These are phyloP conservation scores for Mobula birostris DNA, from an alignment of 2,113 vertebrate genomes.

Conservation along the genomic window DNA sequence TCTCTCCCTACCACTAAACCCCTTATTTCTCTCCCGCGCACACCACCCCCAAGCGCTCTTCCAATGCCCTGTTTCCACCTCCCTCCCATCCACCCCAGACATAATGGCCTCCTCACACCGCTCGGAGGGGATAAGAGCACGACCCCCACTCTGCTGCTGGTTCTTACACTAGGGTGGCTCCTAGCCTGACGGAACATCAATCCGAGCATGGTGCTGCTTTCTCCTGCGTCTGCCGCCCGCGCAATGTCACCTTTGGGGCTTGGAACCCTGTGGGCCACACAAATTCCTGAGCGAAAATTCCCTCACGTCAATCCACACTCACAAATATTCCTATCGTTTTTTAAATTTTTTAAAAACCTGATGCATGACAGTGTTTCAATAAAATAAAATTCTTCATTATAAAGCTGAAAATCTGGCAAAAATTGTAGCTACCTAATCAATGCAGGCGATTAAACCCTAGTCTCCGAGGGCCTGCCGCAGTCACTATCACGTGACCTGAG, in stretches of 20 bases:
- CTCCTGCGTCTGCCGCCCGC: not conserved
- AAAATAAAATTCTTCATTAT: not conserved
- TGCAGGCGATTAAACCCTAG: not conserved
- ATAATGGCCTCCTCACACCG: no score
- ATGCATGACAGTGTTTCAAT: not conserved
- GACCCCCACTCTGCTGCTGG: no score
- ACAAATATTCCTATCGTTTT: not conserved
- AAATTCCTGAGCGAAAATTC: not conserved
- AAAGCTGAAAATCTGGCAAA: not conserved
- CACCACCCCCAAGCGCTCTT: no score
- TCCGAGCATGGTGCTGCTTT: not conserved
- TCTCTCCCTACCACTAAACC: not conserved
- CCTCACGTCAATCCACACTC: no score
- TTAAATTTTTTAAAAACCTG: no score
- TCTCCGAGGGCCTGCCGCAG: fast-evolving
- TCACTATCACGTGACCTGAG: not conserved
- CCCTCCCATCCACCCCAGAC: no score
- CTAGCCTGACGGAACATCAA: not conserved
- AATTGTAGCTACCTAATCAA: not conserved
- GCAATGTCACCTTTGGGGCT: not conserved
- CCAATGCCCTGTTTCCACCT: no score
- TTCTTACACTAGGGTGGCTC: not conserved
- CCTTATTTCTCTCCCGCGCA: no score
- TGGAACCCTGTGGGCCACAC: not conserved
- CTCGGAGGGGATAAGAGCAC: no score